Conservation (phyloP, 2,113 vertebrate genomes). For the Sapajus apella region DNA sequence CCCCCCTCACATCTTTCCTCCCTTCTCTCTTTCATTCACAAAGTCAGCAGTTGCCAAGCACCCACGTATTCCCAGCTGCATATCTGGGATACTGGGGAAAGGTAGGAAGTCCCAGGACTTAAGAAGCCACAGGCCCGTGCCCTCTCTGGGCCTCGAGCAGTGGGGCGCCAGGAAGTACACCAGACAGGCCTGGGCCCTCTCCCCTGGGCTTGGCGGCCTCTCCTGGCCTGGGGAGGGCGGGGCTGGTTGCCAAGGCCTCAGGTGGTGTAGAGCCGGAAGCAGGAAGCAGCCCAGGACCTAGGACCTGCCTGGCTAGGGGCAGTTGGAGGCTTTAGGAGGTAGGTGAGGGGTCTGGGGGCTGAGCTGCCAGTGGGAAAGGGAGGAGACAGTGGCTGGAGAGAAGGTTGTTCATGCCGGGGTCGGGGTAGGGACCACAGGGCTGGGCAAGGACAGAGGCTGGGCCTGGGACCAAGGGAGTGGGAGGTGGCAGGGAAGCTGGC, state of each 20-base stretch:
- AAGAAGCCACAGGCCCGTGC: not conserved
- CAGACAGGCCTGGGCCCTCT: not conserved
- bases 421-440: not conserved
- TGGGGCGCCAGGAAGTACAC: not conserved
- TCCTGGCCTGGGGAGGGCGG: not conserved
- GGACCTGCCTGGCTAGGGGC: not conserved
- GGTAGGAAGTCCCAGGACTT: not conserved
- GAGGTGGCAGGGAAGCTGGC: not conserved
- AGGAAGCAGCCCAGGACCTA: slow-evolving; percentile 25
- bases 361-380: not conserved
- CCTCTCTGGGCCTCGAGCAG: not conserved
- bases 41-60: not conserved
- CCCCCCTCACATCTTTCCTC: not conserved
- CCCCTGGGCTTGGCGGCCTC: not conserved
- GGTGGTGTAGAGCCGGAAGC: slow-evolving; percentile 50
- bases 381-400: not conserved
- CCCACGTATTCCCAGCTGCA: not conserved
- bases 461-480: not conserved
- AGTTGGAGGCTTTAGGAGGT: not conserved
- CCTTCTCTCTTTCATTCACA: not conserved
- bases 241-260: slow-evolving; percentile 57
- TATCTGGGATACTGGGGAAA: not conserved
- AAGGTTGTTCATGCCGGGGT: not conserved
- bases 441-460: not conserved
- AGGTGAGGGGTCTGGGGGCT: not conserved